Evolutionary conservation across 1,140 invertebrate species (phyloP).

Genomic region (Lepidotrigona ventralis): DNA sequence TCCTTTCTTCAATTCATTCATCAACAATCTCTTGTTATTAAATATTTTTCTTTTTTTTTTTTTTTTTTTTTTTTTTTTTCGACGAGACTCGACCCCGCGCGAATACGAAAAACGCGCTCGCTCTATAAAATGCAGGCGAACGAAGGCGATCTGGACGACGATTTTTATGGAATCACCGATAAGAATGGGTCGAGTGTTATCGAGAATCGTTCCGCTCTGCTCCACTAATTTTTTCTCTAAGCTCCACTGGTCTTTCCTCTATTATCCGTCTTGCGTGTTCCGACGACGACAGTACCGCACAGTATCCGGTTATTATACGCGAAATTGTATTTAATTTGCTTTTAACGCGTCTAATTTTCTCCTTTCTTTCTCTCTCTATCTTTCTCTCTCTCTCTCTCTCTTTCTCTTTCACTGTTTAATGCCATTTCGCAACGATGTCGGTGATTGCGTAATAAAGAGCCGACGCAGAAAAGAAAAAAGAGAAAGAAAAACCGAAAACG

Average conservation of each 20-base stretch:
- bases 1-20: not conserved
- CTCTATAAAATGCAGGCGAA: not conserved
- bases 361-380: not conserved
- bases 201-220: conserved; percentile 42
- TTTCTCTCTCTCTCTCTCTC: not conserved
- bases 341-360: not conserved
- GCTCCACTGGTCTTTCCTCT: conserved; percentile 20
- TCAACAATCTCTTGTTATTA: not conserved
- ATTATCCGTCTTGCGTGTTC: not conserved
- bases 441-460: conserved; percentile 15
- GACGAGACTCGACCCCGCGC: conserved; percentile 7
- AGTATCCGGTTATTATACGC: not conserved
- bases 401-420: not conserved
- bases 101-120: conserved; percentile 1
- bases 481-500: conserved; percentile 38
- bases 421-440: conserved; percentile 18
- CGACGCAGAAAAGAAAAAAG: conserved; percentile 24
- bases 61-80: not conserved
- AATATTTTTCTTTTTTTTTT: not conserved
- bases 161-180: conserved; percentile 37
- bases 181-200: conserved; percentile 46
- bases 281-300: not conserved
- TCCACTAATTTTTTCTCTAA: conserved; percentile 42
- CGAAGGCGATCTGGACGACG: conserved; percentile 14
- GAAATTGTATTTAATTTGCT: conserved; percentile 28